A percentile compares a stretch with the other conserved stretches of the same genome.
phyloP scores from a whole-genome alignment of 2,888 invertebrate species.

The Drosophila ustulata region DNA sequence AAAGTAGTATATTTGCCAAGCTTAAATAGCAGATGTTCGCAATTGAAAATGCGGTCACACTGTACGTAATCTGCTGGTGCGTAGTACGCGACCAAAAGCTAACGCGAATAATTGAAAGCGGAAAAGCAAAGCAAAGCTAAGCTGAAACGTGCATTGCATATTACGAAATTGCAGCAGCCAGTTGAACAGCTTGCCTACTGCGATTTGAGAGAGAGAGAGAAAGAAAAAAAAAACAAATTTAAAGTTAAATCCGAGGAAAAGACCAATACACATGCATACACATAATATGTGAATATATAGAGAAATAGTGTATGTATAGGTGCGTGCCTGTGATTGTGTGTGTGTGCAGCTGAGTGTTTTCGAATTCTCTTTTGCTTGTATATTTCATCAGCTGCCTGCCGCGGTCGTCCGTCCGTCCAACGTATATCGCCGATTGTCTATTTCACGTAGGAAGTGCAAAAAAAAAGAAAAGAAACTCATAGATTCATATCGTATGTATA shows the following conservation, averaged over 20 bases:
- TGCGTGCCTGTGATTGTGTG: conserved; percentile 11
- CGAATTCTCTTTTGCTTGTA: conserved; percentile 38
- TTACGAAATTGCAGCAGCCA: conserved; percentile 65
- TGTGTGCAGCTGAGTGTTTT: conserved; percentile 57
- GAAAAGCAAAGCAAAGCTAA: conserved; percentile 50
- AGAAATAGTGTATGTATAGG: conserved; percentile 43
- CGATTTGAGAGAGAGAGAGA: conserved; percentile 15
- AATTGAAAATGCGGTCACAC: conserved; percentile 6
- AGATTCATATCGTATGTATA: background rate
- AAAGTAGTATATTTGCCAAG: background rate
- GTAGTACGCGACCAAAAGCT: conserved; percentile 57
- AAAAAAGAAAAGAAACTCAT: conserved; percentile 21
- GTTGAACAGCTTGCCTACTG: conserved; percentile 40
- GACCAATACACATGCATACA: conserved; percentile 36
- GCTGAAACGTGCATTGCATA: conserved; percentile 59
- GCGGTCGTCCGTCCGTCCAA: conserved; percentile 33
- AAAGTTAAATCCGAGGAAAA: conserved; percentile 34
- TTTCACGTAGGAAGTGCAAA: conserved; percentile 56
- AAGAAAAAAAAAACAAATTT: conserved; percentile 4
- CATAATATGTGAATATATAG: conserved; percentile 44
- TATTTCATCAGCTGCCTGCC: conserved; percentile 55
- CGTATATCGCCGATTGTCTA: conserved; percentile 28
- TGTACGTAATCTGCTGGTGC: conserved; percentile 54
- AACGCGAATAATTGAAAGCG: conserved; percentile 58
- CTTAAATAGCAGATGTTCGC: background rate